A percentile compares a stretch with the other conserved stretches of the same genome.
Evolutionary conservation across 2,113 vertebrate genomes (phyloP).

Genomic region (Entomyzon cyanotis): DNA sequence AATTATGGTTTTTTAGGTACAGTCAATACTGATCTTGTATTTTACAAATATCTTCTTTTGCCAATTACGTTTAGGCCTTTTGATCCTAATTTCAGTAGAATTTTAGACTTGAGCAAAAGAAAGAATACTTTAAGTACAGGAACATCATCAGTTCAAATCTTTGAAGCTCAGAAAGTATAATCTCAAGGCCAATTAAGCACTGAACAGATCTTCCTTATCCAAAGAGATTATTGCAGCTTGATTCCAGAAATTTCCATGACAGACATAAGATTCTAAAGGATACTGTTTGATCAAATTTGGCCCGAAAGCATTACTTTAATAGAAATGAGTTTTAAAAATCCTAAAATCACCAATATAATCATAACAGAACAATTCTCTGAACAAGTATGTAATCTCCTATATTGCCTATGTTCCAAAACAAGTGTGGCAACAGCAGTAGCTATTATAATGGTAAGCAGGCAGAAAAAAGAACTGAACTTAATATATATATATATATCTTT

Average conservation of each 20-base stretch:
- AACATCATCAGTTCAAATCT: slow-evolving; percentile 37
- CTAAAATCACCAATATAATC: not conserved
- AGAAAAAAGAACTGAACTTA: not conserved
- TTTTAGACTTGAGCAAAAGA: not conserved
- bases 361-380: not conserved
- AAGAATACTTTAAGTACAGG: slow-evolving; percentile 25
- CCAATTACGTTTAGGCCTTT: not conserved
- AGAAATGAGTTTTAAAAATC: not conserved
- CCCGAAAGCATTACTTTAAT: not conserved
- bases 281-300: not conserved
- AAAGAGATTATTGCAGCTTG: slow-evolving; percentile 10
- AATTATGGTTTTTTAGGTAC: not conserved
- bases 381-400: not conserved
- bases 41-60: slow-evolving; percentile 30
- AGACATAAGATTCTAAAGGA: not conserved
- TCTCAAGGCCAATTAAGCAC: slow-evolving; percentile 34
- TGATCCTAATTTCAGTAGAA: not conserved
- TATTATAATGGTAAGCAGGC: not conserved
- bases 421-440: not conserved
- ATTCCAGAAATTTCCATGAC: slow-evolving; percentile 22
- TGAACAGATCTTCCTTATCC: not conserved
- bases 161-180: slow-evolving; percentile 48
- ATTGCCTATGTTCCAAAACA: not conserved
- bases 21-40: slow-evolving; percentile 1
- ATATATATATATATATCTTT: not conserved